Percentiles rank a stretch among this genome's conserved stretches.
Evolutionary conservation across 2,113 vertebrate genomes (phyloP).

Genomic region (Pitta sordida): DNA sequence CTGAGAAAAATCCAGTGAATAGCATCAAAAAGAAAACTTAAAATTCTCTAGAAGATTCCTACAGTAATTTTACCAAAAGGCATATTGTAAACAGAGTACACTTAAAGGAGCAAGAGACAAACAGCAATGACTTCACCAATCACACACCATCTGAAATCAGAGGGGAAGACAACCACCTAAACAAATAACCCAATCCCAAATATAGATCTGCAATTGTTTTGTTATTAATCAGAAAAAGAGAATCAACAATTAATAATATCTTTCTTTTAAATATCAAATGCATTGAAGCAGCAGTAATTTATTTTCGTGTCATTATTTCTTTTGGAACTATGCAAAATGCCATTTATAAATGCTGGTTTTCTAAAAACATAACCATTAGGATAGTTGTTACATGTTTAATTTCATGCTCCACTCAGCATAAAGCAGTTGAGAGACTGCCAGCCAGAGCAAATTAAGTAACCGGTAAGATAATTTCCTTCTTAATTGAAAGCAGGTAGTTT

Average conservation of each 20-base stretch:
- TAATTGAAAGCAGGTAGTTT: constrained; percentile 85
- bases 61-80: background rate
- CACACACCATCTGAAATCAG: background rate
- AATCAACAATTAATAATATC: background rate
- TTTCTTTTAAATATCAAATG: constrained; percentile 31
- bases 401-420: constrained; percentile 84
- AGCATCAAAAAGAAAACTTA: background rate
- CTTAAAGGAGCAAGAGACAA: background rate
- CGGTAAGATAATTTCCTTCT: constrained; percentile 80
- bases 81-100: background rate
- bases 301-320: constrained; percentile 56
- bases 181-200: background rate
- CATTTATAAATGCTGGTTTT: constrained; percentile 59
- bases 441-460: constrained; percentile 81
- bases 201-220: background rate
- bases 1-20: background rate
- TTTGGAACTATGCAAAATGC: constrained; percentile 54
- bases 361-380: constrained; percentile 71
- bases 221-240: constrained; percentile 3
- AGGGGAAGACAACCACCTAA: background rate
- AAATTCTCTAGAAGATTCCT: background rate
- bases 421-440: constrained; percentile 74
- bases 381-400: constrained; percentile 81
- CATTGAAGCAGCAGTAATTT: constrained; percentile 44
- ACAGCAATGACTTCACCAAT: background rate